Evolutionary conservation across 2,888 invertebrate genomes (phyloP), one percentile per base, ranked within the genome.

Genomic region (Eretmocerus hayati): DNA sequence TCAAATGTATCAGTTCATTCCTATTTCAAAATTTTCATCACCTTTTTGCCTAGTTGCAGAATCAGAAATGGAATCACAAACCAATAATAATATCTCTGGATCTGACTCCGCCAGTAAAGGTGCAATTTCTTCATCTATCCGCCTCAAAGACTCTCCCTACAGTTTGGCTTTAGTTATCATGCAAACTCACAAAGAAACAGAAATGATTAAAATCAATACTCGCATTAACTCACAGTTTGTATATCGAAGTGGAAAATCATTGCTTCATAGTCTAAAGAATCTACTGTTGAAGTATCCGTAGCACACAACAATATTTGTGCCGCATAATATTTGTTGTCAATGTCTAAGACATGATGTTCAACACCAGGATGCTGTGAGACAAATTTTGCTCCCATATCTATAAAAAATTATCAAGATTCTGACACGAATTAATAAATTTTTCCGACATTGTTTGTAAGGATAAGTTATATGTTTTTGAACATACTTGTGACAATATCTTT

Each of bases 261-360:
- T 18, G 83, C 84, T 65, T 84, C 78, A 5, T 83, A 75, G 45
- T 66, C 64, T 58, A 77, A 70, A 33, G 72, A 66, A 55, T 76
- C 67, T 50, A 72, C 69, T 19, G 77, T 71, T 44, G 77, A 69
- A 58, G 69, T 62, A 59, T 74, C 66, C 42, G 80, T 68, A 1
- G 76, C 71, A 59, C 80, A 78, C 18, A 86, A 59, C 54, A 77
- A 69, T 26, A 84, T 75, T 62, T 79, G 74, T 11, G 83, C 78
- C 37, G 77, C 77, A 62, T 86, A 87, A 71, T 87, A 87, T 67
- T 86, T 87, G 32, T 83, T 85, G 55, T 81, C 78, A 51, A 85
- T 78, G 52, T 75, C 73, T 80, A 81, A 81, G 2, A 74, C 64
- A 59, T 75, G 73, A 50, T 69, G 66, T 40, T 64, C 58, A 8